Percentiles rank a stretch among this genome's conserved stretches.
phyloP scores from a whole-genome alignment of 2,797 vertebrate genomes.

The Xyrichtys novacula region DNA sequence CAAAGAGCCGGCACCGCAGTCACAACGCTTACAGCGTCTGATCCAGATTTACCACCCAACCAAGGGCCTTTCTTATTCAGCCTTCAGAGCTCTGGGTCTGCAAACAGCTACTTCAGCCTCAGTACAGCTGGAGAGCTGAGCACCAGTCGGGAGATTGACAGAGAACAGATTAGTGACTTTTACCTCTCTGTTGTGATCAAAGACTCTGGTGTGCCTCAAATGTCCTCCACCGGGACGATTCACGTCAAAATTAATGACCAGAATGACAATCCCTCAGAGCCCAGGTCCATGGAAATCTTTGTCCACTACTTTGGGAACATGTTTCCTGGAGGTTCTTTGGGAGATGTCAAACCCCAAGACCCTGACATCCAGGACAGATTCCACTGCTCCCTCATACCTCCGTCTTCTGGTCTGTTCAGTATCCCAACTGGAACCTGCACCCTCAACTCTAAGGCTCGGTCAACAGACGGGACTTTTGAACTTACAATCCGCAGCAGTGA shows the following conservation, averaged over 20 bases:
- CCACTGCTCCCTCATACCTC: constrained; percentile 93
- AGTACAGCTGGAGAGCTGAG: constrained; percentile 90
- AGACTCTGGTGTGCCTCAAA: constrained; percentile 96
- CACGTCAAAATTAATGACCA: constrained; percentile 92
- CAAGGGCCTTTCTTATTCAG: constrained; percentile 95
- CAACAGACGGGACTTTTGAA: constrained; percentile 94
- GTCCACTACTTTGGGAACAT: constrained; percentile 95
- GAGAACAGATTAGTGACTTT: constrained; percentile 95
- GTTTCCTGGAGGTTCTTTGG: constrained; percentile 94
- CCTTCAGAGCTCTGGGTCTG: constrained; percentile 89
- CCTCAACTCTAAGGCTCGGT: constrained; percentile 90
- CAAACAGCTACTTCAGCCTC: constrained; percentile 93
- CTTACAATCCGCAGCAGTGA: constrained; percentile 91
- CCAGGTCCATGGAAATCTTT: constrained; percentile 93
- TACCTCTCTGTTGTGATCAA: constrained; percentile 92
- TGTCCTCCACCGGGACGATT: constrained; percentile 97
- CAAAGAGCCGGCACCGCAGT: constrained; percentile 90
- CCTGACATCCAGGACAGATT: constrained; percentile 94
- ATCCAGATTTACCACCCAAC: constrained; percentile 95
- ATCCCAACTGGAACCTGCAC: constrained; percentile 91
- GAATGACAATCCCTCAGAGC: constrained; percentile 96
- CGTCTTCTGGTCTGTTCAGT: constrained; percentile 91
- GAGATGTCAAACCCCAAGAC: constrained; percentile 93
- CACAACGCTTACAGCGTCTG: constrained; percentile 88
- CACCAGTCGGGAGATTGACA: constrained; percentile 94